phyloP scores from a whole-genome alignment of 1,140 invertebrate genomes.

The Micrasema minimum region DNA sequence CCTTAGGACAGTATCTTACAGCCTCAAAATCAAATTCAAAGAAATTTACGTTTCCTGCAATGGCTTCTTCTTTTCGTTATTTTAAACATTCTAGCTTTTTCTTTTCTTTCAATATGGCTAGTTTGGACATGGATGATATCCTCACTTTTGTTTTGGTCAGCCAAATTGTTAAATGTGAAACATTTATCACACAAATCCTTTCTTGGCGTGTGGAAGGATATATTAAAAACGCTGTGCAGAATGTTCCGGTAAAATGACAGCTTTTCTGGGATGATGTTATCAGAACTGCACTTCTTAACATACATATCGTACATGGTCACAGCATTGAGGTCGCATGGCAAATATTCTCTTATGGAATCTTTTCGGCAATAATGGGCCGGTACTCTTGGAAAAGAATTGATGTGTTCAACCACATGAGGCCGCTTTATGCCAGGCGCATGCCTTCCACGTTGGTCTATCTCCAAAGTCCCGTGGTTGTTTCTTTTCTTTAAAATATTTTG shows the following conservation, averaged over 20 bases:
- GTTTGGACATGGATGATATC: constrained; percentile 14
- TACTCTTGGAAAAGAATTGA: constrained; percentile 20
- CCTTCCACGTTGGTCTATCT: background rate
- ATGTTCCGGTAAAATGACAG: background rate
- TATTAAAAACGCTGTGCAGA: constrained; percentile 1
- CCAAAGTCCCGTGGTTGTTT: constrained; percentile 1
- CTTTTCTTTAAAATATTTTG: constrained; percentile 7
- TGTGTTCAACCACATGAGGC: constrained; percentile 2
- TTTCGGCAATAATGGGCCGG: constrained; percentile 15
- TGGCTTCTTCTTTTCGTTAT: constrained; percentile 12
- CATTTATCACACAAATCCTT: too few relatives aligned
- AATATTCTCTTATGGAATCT: constrained; percentile 14
- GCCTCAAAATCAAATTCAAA: constrained; percentile 19
- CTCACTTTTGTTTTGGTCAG: background rate
- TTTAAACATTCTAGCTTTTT: constrained; percentile 5
- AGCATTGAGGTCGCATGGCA: constrained; percentile 11
- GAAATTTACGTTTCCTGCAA: constrained; percentile 3
- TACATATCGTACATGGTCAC: constrained; percentile 11
- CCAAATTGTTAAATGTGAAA: constrained; percentile 4
- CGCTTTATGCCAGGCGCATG: background rate
- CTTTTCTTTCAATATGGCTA: constrained; percentile 8
- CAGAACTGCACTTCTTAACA: too few relatives aligned
- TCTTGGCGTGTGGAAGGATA: background rate
- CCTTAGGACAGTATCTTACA: constrained; percentile 12
- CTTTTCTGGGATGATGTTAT: constrained; percentile 13